phyloP scores from a whole-genome alignment of 2,888 invertebrate species.

The Pristionchus exspectatus region DNA sequence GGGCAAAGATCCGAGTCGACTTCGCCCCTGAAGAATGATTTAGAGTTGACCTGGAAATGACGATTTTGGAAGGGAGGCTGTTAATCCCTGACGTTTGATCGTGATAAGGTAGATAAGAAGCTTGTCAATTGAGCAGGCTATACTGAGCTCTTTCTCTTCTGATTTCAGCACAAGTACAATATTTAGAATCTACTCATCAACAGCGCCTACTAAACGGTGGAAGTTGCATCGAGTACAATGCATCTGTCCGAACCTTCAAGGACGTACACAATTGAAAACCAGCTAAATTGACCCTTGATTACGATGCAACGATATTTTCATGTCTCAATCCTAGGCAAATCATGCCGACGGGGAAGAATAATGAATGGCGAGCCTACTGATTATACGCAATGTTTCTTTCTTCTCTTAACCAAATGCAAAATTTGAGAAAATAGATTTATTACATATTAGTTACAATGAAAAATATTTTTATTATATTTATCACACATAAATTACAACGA shows the following conservation, averaged over 20 bases:
- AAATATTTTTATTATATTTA: neutral
- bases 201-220: too few species aligned
- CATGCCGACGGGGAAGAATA: too few species aligned
- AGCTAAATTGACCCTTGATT: too few species aligned
- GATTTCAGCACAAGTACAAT: neutral
- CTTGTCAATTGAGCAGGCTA: neutral
- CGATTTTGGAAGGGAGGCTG: neutral
- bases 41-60: neutral
- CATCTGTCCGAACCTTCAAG: too few species aligned
- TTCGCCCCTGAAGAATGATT: neutral
- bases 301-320: too few species aligned
- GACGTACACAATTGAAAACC: too few species aligned
- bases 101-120: neutral
- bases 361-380: too few species aligned
- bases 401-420: too few species aligned
- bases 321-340: too few species aligned
- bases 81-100: neutral
- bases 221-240: too few species aligned
- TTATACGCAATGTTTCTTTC: too few species aligned
- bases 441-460: neutral
- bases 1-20: neutral
- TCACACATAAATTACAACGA: neutral
- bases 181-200: too few species aligned
- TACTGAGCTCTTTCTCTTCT: neutral
- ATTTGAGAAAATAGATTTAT: neutral